phyloP scores from a whole-genome alignment of 2,888 invertebrate genomes.

The Drosophila anceps region DNA sequence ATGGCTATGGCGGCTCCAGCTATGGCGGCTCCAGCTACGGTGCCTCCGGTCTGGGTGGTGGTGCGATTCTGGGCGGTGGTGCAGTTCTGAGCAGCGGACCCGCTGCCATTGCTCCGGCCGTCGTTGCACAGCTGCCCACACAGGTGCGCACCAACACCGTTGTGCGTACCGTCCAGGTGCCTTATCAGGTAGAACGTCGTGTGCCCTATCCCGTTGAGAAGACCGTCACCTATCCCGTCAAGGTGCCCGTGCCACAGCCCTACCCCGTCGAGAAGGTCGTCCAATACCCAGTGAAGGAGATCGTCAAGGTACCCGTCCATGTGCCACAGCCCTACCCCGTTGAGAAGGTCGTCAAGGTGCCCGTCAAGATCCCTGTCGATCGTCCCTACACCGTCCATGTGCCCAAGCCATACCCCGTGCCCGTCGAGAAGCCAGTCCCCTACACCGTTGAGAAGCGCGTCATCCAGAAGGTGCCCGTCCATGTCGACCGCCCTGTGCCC shows the following conservation, averaged over 20 bases:
- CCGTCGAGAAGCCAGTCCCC: constrained; percentile 87
- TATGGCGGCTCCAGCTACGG: constrained; percentile 85
- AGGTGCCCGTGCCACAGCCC: constrained; percentile 92
- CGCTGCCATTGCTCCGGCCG: constrained; percentile 84
- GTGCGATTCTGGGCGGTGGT: constrained; percentile 82
- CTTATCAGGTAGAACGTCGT: constrained; percentile 89
- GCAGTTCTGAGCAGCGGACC: constrained; percentile 74
- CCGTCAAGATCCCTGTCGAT: constrained; percentile 88
- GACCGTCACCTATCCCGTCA: constrained; percentile 91
- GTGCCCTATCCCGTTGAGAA: constrained; percentile 93
- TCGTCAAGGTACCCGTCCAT: constrained; percentile 89
- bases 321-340: constrained; percentile 86
- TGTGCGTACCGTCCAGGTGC: constrained; percentile 89
- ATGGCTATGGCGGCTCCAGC: constrained; percentile 83
- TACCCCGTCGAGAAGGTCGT: constrained; percentile 93
- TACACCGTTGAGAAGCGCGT: constrained; percentile 88
- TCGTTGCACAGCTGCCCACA: constrained; percentile 77
- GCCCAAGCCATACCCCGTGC: constrained; percentile 88
- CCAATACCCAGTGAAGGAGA: constrained; percentile 90
- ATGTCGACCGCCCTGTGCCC: constrained; percentile 89
- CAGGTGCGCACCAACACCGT: constrained; percentile 89
- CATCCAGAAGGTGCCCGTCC: constrained; percentile 87
- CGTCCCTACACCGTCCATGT: constrained; percentile 88
- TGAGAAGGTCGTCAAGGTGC: constrained; percentile 89
- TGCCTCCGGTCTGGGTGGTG: constrained; percentile 85